phyloP scores from a whole-genome alignment of 2,888 invertebrate species.

The Drosophila prostipennis region DNA sequence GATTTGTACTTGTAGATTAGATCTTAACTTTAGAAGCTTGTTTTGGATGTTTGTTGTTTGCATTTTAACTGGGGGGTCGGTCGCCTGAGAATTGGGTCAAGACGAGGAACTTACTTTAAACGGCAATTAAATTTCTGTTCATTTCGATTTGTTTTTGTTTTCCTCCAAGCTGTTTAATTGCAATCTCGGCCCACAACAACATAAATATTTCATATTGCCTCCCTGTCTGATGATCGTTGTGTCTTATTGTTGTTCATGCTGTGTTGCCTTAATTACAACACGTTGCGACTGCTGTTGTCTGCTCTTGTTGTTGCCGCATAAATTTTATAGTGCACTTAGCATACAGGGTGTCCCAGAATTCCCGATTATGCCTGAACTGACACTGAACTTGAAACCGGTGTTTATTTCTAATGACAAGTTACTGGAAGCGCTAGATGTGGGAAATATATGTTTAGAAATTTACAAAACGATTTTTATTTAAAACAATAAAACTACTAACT shows the following conservation, averaged over 20 bases:
- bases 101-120: conserved; percentile 70
- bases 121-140: conserved; percentile 72
- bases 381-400: conserved; percentile 10
- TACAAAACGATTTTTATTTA: too few species aligned
- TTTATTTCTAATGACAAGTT: neutral
- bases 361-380: neutral
- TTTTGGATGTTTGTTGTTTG: conserved; percentile 21
- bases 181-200: conserved; percentile 47
- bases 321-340: conserved; percentile 43
- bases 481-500: too few species aligned
- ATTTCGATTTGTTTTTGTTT: conserved; percentile 26
- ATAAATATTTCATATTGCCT: conserved; percentile 49
- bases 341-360: conserved; percentile 55
- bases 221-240: conserved; percentile 12
- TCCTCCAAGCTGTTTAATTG: conserved; percentile 44
- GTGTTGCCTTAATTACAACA: conserved; percentile 68
- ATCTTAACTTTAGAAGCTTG: conserved; percentile 1
- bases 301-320: conserved; percentile 48
- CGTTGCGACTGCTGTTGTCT: conserved; percentile 35
- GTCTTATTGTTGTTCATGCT: conserved; percentile 45
- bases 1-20: conserved; percentile 13
- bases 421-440: neutral
- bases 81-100: conserved; percentile 75
- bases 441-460: neutral
- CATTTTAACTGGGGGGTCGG: conserved; percentile 36